These are phyloP conservation scores for Adelosebastes latens DNA, from an alignment of 2,797 vertebrate species.

Conservation along the genomic window DNA sequence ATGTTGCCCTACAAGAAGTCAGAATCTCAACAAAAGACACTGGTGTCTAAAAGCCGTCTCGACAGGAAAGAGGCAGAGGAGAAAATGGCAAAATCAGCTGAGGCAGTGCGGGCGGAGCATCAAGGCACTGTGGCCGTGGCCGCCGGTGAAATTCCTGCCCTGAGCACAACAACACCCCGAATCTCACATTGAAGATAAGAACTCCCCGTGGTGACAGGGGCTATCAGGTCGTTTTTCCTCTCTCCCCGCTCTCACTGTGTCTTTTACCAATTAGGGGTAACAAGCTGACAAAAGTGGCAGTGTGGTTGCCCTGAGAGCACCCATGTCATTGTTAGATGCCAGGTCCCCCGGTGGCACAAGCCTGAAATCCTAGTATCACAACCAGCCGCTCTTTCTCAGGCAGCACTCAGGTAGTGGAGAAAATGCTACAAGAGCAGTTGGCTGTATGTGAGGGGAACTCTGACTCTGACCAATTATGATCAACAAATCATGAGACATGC, in stretches of 20 bases:
- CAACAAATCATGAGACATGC: slow-evolving; percentile 26
- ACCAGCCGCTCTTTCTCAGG: neutral
- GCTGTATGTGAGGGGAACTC: slow-evolving; percentile 22
- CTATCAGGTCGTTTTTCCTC: slow-evolving; percentile 24
- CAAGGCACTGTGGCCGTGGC: neutral
- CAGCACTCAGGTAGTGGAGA: neutral
- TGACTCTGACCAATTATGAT: slow-evolving; percentile 14
- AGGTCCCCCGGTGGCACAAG: neutral
- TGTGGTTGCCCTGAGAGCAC: slow-evolving; percentile 31
- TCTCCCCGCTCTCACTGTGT: slow-evolving; percentile 2
- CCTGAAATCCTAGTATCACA: neutral
- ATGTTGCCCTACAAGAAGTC: no score
- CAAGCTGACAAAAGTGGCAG: slow-evolving; percentile 53
- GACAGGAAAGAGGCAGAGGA: neutral
- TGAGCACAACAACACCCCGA: neutral
- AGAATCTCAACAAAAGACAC: neutral
- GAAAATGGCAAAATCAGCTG: neutral
- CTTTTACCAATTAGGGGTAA: slow-evolving; percentile 62
- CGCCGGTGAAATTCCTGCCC: neutral
- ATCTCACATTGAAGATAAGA: slow-evolving; percentile 37
- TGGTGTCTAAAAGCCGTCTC: neutral
- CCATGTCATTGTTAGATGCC: slow-evolving; percentile 31
- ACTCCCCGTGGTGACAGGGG: slow-evolving; percentile 6
- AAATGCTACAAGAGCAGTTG: neutral
- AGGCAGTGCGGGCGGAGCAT: neutral